Percentiles rank a stretch among this genome's conserved stretches.
Evolutionary conservation across 1,140 invertebrate genomes (phyloP).

Genomic region (Bombus confusus): DNA sequence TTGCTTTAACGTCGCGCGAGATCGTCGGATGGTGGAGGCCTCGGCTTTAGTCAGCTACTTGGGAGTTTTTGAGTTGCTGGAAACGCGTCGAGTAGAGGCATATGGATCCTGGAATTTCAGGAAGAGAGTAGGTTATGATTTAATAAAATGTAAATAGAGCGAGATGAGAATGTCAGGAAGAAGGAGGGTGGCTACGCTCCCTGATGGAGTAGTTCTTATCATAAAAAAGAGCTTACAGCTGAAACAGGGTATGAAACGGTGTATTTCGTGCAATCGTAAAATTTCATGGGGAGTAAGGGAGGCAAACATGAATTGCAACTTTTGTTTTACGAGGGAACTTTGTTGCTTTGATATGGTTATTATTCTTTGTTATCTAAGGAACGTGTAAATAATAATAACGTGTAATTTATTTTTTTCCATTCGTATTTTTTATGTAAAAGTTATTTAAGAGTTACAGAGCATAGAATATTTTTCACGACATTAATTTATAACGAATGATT

Average conservation of each 20-base stretch:
- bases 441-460: neutral
- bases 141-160: conserved; percentile 15
- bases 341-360: neutral
- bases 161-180: no score
- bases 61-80: neutral
- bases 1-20: neutral
- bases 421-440: neutral
- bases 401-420: neutral
- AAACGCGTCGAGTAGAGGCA: neutral
- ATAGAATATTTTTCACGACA: neutral
- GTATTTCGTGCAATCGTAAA: conserved; percentile 1
- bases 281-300: neutral
- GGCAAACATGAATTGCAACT: neutral
- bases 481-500: neutral
- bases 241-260: neutral
- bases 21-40: neutral
- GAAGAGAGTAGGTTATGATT: neutral
- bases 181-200: no score
- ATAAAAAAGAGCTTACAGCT: conserved; percentile 8
- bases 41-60: neutral
- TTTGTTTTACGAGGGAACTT: neutral
- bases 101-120: neutral
- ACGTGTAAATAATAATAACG: no score
- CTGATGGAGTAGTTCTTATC: neutral
- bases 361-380: no score